A percentile compares a stretch with the other conserved stretches of the same genome.
phyloP scores from a whole-genome alignment of 2,113 vertebrate genomes.

The Pterocles burchelli region DNA sequence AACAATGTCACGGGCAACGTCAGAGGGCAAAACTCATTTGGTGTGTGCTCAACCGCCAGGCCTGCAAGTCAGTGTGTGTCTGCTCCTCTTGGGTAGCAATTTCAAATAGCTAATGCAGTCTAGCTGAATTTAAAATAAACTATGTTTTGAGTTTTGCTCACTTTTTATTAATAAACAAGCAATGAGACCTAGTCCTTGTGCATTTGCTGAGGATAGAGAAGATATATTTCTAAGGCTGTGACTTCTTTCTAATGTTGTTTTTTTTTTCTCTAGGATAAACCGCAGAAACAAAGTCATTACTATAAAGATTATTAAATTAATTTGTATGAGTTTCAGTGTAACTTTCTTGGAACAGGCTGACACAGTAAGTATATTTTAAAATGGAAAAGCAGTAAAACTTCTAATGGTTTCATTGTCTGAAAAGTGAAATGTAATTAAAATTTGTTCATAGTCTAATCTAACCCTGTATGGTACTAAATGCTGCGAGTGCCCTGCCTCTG shows the following conservation, averaged over 20 bases:
- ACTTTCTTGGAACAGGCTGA: background rate
- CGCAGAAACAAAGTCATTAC: background rate
- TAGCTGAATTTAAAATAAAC: background rate
- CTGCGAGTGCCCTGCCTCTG: background rate
- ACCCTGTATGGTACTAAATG: background rate
- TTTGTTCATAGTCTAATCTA: background rate
- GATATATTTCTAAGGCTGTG: background rate
- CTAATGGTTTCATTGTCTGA: background rate
- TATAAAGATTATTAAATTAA: background rate
- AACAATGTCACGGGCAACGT: fast-evolving
- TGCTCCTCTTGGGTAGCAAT: background rate
- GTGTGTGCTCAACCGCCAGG: fast-evolving
- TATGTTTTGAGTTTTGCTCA: background rate
- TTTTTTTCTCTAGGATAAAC: background rate
- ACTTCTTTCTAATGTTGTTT: background rate
- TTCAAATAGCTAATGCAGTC: background rate
- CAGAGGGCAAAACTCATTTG: background rate
- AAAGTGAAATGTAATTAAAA: background rate
- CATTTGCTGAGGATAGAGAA: background rate
- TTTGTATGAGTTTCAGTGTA: background rate
- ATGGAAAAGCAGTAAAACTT: background rate
- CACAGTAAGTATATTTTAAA: background rate
- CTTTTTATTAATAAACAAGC: background rate
- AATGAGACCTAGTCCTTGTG: background rate
- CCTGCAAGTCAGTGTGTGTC: background rate